Base-by-base conservation (phyloP, 2,888 invertebrate genomes). In the Aromia moschata region DNA sequence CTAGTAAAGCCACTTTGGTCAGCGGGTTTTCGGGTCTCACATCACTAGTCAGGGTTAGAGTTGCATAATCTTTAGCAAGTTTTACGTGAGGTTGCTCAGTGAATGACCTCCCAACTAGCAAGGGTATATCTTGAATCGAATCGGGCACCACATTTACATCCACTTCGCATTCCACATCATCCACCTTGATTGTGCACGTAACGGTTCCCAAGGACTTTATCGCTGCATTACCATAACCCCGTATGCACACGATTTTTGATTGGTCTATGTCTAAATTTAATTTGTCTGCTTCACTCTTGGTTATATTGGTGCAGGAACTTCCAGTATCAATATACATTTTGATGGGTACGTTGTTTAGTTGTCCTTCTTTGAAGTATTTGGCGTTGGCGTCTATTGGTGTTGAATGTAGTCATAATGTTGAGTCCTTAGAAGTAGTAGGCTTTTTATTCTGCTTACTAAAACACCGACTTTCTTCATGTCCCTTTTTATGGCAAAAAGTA, bases 291-390 rank as follows among this genome's bases (percentile, higher is more conserved):
- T 44, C 25, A 12, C n/a, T 44, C 12, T 44, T 44, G 1, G 25
- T 44, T 25, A 44, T 44, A 12, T 44, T 44, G 1, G 44, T 44
- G 9, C 20, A 44, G 2, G 44, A 44, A 25, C 44, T 44, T 1
- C 44, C 44, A 12, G 44, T 44, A 12, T 44, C 44, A 11, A 44
- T 44, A 20, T 44, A 44, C 25, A 44, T 11, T 44, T 44, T 44
- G 2, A 44, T 25, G 25, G 30, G 44, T 1, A 44, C 1, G 11
- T 44, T 25, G 11, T 44, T 25, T 5, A 44, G 10, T 20, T 20
- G n/a, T 18, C 44, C 44, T 1, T 25, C 44, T 14, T 44, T 44
- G 25, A 44, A 44, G 11, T 20, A 44, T 44, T 44, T 44, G 1
- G 14, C 44, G 25, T 44, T 44, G 5, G 1, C 11, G 25, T 44